Base-by-base conservation (phyloP, 2,797 vertebrate genomes). In the Mormyrus hasselquistii region DNA sequence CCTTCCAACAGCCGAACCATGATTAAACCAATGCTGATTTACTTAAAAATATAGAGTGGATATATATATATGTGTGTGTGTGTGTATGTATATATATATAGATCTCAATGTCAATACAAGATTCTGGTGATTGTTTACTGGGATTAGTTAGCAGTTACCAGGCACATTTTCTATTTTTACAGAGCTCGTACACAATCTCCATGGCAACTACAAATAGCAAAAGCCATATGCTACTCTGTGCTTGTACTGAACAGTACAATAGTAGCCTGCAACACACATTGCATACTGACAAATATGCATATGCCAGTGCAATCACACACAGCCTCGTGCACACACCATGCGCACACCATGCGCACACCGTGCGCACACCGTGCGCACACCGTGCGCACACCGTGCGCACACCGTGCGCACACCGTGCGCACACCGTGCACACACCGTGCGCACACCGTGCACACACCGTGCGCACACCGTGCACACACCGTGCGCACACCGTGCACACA, bases 291-390 rank as follows among this genome's bases (percentile, higher is more conserved):
- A 69, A 88, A 90, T 76, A 89, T 49, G 88, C 14, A 88, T 89
- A 2, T 89, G 83, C 90, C 62, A 88, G 16, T 44, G 73, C 34
- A 44, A 41, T 4, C 76, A 87, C 73, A 87, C 73, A 59, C 84
- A 53, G 89, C 49, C 73, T 38, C 83, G 5, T 69, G 86, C 14
- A 62, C 59, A 38, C 76, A 22, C 10, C 25, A 88, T 10, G 88
- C 25, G 49, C 53, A 92, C 90, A 90, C 90, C 90, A n/a, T n/a
- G n/a, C n/a, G n/a, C n/a, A n/a, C n/a, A n/a, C n/a, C n/a, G n/a
- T n/a, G n/a, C n/a, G n/a, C n/a, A n/a, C n/a, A n/a, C n/a, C n/a
- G n/a, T n/a, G n/a, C n/a, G n/a, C n/a, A n/a, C n/a, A n/a, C n/a
- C n/a, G n/a, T n/a, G n/a, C n/a, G n/a, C n/a, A n/a, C n/a, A n/a